Conservation (phyloP, 2,113 vertebrate genomes). For the Ailuropoda melanoleuca region DNA sequence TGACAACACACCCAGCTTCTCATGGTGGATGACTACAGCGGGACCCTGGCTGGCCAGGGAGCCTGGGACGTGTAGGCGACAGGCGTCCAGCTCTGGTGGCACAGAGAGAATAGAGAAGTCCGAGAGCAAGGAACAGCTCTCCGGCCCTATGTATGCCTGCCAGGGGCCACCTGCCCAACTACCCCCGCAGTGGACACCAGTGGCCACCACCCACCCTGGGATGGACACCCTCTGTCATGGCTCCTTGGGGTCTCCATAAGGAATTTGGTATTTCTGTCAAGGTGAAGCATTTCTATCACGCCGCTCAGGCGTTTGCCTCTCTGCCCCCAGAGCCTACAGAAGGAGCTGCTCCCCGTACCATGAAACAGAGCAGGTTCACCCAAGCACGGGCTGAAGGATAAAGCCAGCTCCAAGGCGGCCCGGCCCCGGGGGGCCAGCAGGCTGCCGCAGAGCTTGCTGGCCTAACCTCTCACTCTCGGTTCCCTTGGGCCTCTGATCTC, state of each 20-base stretch:
- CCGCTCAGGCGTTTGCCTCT: too few relatives aligned
- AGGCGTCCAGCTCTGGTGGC: neutral
- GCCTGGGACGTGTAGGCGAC: rapidly evolving
- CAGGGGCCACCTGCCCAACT: neutral
- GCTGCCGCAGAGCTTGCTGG: neutral
- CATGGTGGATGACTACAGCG: rapidly evolving
- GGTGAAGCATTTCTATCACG: neutral
- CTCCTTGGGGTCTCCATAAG: neutral
- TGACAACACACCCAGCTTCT: neutral
- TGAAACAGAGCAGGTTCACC: neutral
- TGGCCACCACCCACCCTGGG: neutral
- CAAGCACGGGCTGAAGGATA: neutral
- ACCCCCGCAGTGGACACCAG: neutral
- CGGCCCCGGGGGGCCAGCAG: neutral
- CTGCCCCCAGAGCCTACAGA: neutral
- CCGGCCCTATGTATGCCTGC: neutral
- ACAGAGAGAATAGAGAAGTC: too few relatives aligned
- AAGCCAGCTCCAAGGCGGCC: neutral
- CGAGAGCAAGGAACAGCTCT: neutral
- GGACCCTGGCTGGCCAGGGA: neutral
- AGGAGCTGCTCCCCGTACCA: neutral
- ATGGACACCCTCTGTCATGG: rapidly evolving
- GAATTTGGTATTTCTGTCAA: neutral
- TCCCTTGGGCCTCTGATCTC: neutral
- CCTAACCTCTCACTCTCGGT: neutral